phyloP scores from a whole-genome alignment of 2,113 vertebrate genomes.

The Hepsetus odoe region DNA sequence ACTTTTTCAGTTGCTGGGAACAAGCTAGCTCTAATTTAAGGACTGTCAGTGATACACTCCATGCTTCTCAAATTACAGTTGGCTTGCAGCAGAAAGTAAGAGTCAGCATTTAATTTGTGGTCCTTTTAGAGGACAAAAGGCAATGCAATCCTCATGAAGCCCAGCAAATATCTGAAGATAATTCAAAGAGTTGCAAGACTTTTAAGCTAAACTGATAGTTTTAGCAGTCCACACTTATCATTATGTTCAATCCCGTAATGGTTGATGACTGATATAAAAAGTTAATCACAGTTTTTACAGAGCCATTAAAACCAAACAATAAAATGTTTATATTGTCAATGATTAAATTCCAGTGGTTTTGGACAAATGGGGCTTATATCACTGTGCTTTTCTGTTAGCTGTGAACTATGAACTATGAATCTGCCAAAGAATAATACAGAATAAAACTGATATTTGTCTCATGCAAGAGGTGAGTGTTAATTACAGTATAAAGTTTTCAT shows the following conservation, averaged over 20 bases:
- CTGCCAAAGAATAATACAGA: too few relatives aligned
- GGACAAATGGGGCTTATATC: too few relatives aligned
- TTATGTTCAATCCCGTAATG: background rate
- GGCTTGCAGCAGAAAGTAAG: background rate
- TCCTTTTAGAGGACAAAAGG: background rate
- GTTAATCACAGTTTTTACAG: too few relatives aligned
- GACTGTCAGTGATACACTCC: background rate
- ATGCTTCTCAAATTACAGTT: slow-evolving; percentile 16
- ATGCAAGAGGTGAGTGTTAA: background rate
- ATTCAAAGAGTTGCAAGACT: background rate
- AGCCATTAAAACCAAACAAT: too few relatives aligned
- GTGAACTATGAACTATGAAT: too few relatives aligned
- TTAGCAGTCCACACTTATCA: background rate
- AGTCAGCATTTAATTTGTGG: background rate
- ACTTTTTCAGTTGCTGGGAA: background rate
- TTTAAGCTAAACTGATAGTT: background rate
- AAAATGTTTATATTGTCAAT: too few relatives aligned
- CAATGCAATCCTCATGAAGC: background rate
- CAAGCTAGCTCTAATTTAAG: background rate
- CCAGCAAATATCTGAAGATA: background rate
- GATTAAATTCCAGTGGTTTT: too few relatives aligned
- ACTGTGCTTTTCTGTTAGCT: too few relatives aligned
- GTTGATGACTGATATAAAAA: too few relatives aligned
- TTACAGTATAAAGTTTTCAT: too few relatives aligned
- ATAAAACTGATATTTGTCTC: too few relatives aligned